phyloP scores from a whole-genome alignment of 1,140 invertebrate genomes.

The Drosophila persimilis region DNA sequence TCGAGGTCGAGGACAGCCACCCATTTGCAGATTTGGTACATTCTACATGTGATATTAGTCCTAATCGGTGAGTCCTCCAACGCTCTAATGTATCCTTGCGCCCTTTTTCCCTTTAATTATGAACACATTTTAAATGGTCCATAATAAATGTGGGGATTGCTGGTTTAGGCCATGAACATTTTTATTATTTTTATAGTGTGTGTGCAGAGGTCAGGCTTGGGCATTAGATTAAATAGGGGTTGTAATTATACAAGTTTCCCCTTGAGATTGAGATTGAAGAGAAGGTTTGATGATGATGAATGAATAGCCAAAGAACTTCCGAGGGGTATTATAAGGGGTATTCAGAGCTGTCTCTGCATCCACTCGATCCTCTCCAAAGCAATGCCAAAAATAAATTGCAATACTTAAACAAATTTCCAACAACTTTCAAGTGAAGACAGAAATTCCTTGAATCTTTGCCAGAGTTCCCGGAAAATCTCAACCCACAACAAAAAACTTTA shows the following conservation, averaged over 20 bases:
- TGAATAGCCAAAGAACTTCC: too few relatives aligned
- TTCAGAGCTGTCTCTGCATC: too few relatives aligned
- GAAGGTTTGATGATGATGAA: background rate
- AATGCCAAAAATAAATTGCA: too few relatives aligned
- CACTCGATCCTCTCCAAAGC: too few relatives aligned
- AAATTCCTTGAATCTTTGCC: constrained; percentile 20
- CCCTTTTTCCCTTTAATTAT: constrained; percentile 13
- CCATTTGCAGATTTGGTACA: constrained; percentile 73
- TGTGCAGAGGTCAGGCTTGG: background rate
- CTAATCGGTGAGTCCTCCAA: constrained; percentile 73
- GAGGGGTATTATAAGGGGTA: too few relatives aligned
- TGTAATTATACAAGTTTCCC: constrained; percentile 23
- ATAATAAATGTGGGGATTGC: constrained; percentile 52
- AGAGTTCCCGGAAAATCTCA: constrained; percentile 6
- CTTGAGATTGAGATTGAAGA: background rate
- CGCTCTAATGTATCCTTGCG: background rate
- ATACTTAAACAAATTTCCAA: background rate
- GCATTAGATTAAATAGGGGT: background rate
- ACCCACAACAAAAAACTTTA: constrained; percentile 19
- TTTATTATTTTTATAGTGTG: constrained; percentile 4
- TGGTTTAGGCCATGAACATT: background rate
- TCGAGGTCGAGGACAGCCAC: constrained; percentile 36
- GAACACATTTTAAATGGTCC: constrained; percentile 58
- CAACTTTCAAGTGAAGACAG: constrained; percentile 7
- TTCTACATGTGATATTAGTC: constrained; percentile 81